Evolutionary conservation across 2,113 vertebrate genomes (phyloP).

Genomic region (Pteruthius melanotis): DNA sequence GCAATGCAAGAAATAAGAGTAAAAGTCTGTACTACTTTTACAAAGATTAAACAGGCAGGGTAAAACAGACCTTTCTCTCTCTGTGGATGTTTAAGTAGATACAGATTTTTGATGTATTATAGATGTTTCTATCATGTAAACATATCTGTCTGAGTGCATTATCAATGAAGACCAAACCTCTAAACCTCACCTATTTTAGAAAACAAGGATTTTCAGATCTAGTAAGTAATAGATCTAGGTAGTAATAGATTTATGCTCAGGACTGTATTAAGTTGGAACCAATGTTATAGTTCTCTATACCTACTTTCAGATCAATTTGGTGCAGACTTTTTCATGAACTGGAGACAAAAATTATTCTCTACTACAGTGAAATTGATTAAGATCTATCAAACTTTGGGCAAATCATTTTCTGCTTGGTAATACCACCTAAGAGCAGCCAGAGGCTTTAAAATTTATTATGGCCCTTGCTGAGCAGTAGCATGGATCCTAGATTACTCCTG

Average conservation of each 20-base stretch:
- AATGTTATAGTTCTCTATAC: neutral
- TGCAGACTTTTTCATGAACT: neutral
- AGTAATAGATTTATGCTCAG: neutral
- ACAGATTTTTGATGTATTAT: neutral
- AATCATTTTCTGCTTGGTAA: conserved; percentile 10
- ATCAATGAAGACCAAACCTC: neutral
- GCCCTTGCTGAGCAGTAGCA: neutral
- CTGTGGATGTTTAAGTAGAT: neutral
- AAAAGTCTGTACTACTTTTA: neutral
- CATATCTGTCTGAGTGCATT: neutral
- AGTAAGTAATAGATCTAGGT: no score
- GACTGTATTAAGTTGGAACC: neutral
- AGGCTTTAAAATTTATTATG: conserved; percentile 37
- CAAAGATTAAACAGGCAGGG: neutral
- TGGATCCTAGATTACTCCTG: conserved; percentile 7
- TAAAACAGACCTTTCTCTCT: neutral
- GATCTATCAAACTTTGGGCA: conserved; percentile 21
- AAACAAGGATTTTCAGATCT: neutral
- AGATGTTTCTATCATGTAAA: neutral
- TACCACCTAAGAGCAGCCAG: neutral
- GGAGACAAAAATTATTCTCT: neutral
- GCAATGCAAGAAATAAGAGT: neutral
- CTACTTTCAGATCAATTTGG: neutral
- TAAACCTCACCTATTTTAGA: neutral
- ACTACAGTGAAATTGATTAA: neutral